Evolutionary conservation across 2,888 invertebrate genomes (phyloP), one percentile per base, ranked within the genome.

Genomic region (Rosalia funebris): DNA sequence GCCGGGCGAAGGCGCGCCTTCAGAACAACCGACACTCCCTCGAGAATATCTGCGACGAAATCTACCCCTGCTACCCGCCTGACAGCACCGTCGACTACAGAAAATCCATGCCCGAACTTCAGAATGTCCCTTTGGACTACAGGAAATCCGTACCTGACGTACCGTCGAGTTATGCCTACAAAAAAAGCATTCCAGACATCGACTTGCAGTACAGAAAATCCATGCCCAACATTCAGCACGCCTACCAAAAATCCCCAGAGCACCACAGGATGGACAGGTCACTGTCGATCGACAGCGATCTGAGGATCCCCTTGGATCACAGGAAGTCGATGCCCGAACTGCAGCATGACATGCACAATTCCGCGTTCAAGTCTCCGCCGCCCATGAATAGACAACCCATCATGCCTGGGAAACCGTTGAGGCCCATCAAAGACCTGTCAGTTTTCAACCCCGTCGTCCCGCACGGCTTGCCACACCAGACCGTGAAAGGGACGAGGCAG

Each of bases 351-450:
- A 57, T 67, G 15, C 70, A 71, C 45, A 60, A 79, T 60, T 78
- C 81, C 59, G 76, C 80, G 56, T 79, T 84, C 59, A 71, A 73
- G 15, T 55, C 69, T 11, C 71, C 70, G n/a, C 65, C 62, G 1
- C 80, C 82, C 1, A 80, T 81, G 0, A 62, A 69, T 12, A 75
- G 72, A 42, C 71, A 71, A 57, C 83, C 83, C 16, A 85, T 86
- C 1, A 83, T 84, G 65, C 85, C 85, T 59, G 84, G 86, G 0
- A 86, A 86, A 76, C 87, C 87, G 10, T 75, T 86, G 65, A 82
- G 86, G 60, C 76, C 74, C n/a, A 59, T 72, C 37, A 76, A 77
- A 61, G 75, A 77, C 41, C 54, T 71, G 59, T 59, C 65, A 64
- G 61, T 60, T 48, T 64, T 63, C 39, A 71, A 73, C 46, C 67